Conservation (phyloP, 2,797 vertebrate species). For the Acropternis orthonyx region DNA sequence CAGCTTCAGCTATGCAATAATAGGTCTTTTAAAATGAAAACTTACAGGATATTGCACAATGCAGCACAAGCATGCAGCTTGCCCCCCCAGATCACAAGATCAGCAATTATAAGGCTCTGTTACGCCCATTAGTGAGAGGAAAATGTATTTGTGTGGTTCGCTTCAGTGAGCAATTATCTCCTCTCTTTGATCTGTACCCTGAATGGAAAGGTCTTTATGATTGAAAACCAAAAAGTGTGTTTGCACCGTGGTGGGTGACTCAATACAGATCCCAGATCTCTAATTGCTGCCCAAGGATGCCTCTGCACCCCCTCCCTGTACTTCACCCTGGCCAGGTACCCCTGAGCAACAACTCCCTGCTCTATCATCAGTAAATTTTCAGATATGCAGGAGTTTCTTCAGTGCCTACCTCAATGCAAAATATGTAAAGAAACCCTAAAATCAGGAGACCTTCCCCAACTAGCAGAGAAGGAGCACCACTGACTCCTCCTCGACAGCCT, state of each 20-base stretch:
- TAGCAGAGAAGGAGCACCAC: not conserved
- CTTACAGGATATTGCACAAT: constrained; percentile 47
- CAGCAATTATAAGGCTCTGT: constrained; percentile 20
- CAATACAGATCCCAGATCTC: not conserved
- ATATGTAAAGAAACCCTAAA: not conserved
- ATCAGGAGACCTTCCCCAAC: not conserved
- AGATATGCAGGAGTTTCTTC: not conserved
- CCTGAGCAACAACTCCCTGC: not conserved
- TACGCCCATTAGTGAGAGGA: not conserved
- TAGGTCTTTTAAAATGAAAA: not conserved
- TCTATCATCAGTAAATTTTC: not conserved
- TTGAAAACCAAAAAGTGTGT: not conserved
- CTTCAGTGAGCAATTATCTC: not conserved
- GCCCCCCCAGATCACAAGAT: not conserved
- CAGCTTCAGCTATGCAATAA: not conserved
- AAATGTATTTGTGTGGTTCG: not conserved
- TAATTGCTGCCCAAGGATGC: not conserved
- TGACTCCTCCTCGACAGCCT: not conserved
- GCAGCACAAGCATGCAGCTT: not conserved
- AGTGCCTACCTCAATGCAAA: not conserved
- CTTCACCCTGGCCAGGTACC: fast-evolving
- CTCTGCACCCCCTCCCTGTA: not conserved
- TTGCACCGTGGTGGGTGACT: fast-evolving
- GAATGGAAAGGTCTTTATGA: not conserved
- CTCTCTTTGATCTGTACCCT: not conserved